phyloP scores from a whole-genome alignment of 1,140 invertebrate genomes.

The Drosophila saltans region DNA sequence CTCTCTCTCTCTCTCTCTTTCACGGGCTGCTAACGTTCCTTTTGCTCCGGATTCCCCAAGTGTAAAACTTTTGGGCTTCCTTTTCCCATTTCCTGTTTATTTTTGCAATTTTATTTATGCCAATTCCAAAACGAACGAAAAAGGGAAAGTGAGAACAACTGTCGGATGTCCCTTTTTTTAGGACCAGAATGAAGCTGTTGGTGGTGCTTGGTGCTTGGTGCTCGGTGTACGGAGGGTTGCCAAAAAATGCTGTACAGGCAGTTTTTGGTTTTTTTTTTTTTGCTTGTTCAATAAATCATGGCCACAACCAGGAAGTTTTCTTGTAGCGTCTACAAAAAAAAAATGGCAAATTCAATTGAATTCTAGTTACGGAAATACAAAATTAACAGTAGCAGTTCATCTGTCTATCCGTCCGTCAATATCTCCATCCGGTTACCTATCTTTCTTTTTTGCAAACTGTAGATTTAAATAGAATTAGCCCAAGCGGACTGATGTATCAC shows the following conservation, averaged over 20 bases:
- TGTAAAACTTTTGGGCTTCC: constrained; percentile 23
- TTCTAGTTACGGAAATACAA: neutral
- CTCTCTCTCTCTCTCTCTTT: neutral
- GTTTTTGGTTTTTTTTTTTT: neutral
- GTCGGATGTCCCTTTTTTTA: neutral
- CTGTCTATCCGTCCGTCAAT: too few species aligned
- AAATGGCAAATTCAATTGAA: neutral
- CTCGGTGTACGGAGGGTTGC: neutral
- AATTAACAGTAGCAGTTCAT: neutral
- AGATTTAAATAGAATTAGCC: too few species aligned
- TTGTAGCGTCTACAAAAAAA: neutral
- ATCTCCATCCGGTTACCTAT: too few species aligned
- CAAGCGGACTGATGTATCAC: too few species aligned
- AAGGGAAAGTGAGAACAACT: neutral
- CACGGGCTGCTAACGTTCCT: neutral
- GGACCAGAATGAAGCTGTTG: neutral
- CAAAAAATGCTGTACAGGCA: neutral
- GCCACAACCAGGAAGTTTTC: neutral
- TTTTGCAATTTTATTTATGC: constrained; percentile 33
- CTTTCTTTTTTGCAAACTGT: too few species aligned
- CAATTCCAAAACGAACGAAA: constrained; percentile 2
- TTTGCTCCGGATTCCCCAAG: constrained; percentile 7
- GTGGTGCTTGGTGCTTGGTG: neutral
- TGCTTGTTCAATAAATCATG: constrained; percentile 1
- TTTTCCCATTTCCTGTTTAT: constrained; percentile 11